Conservation (phyloP, 2,113 vertebrate species). For the Pseudorectes ferrugineus region DNA sequence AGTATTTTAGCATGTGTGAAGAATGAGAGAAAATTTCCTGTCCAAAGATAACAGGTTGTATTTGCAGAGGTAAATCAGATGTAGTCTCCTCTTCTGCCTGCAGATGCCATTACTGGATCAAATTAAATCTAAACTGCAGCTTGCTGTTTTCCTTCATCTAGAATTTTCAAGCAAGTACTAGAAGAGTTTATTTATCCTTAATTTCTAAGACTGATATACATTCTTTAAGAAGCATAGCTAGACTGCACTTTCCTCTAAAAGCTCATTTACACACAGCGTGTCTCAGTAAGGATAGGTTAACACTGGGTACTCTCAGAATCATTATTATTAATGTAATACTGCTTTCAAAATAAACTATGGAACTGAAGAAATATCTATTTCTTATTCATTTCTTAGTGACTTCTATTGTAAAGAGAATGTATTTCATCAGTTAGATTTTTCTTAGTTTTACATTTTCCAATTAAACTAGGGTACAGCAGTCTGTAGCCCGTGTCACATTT, state of each 20-base stretch:
- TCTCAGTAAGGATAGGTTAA: neutral
- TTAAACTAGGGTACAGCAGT: neutral
- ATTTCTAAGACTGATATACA: neutral
- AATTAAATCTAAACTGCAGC: neutral
- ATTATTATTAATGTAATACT: neutral
- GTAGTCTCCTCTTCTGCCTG: neutral
- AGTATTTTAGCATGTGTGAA: neutral
- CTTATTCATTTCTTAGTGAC: neutral
- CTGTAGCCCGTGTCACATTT: neutral
- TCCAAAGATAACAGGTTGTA: neutral
- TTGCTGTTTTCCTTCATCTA: neutral
- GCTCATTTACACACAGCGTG: neutral
- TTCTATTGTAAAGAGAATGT: neutral
- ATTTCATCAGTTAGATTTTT: neutral
- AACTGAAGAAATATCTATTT: neutral
- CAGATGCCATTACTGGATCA: conserved; percentile 29
- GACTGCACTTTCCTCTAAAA: neutral
- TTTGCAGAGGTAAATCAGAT: neutral
- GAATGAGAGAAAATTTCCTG: neutral
- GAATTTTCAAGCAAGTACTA: neutral
- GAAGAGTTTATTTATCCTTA: neutral
- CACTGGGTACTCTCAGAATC: neutral
- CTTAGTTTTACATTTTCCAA: neutral
- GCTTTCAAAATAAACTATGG: neutral
- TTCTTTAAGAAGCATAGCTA: neutral